Percentiles rank a stretch among this genome's conserved stretches.
Evolutionary conservation across 35 echinoderm and acorn worm species (phyloP).

Genomic region (Lytechinus pictus): DNA sequence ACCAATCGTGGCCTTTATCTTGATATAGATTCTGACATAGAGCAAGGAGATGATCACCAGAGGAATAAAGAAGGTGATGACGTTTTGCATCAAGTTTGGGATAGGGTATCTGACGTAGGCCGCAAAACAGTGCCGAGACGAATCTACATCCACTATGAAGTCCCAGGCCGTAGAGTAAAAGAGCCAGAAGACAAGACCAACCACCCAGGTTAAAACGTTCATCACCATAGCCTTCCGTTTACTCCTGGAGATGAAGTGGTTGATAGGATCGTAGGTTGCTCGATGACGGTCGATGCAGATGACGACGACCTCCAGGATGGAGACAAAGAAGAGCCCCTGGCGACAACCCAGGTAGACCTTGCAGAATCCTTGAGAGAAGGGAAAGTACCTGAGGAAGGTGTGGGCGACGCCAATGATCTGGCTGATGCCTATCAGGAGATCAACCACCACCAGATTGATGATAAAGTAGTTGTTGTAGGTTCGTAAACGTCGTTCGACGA

Average conservation of each 20-base stretch:
- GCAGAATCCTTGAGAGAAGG: neutral
- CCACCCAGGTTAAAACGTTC: neutral
- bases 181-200: neutral
- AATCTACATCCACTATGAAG: neutral
- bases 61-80: neutral
- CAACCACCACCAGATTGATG: neutral
- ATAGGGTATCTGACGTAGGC: neutral
- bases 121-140: neutral
- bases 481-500: neutral
- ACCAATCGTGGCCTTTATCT: neutral
- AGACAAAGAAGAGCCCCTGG: neutral
- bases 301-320: neutral
- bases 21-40: neutral
- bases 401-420: neutral
- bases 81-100: neutral
- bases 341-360: neutral
- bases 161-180: neutral
- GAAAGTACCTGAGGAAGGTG: neutral
- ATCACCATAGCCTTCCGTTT: neutral
- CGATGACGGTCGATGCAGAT: neutral
- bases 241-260: neutral
- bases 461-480: slow-evolving; percentile 4
- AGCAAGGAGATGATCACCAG: neutral
- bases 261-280: neutral
- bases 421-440: neutral